These are phyloP conservation scores for Antedon mediterranea DNA, from an alignment of 53 echinoderm and acorn worm species.

Conservation along the genomic window DNA sequence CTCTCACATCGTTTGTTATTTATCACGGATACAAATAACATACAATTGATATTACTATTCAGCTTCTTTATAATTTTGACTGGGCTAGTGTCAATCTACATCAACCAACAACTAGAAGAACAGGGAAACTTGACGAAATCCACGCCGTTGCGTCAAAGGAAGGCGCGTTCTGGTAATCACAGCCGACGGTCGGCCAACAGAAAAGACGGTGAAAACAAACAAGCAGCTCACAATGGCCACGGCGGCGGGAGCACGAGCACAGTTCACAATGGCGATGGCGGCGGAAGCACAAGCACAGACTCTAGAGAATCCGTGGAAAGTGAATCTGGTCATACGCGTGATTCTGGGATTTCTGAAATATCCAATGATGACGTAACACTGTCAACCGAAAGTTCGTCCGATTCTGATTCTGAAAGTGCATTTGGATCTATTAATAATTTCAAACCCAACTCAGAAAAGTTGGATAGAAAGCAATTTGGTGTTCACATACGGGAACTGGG, in stretches of 20 bases:
- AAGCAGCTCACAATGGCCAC: background rate
- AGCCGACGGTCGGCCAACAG: background rate
- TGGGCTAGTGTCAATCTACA: slow-evolving; percentile 84
- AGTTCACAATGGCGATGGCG: background rate
- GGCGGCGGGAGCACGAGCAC: background rate
- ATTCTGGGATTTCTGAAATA: background rate
- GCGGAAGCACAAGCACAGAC: background rate
- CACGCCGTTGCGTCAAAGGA: background rate
- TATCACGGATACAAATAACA: background rate
- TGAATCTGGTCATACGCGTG: background rate
- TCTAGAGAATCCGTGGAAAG: background rate
- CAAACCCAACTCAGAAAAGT: slow-evolving; percentile 7
- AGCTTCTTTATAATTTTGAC: slow-evolving; percentile 92
- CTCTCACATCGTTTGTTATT: no score
- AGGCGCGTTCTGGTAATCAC: background rate
- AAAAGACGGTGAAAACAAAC: background rate
- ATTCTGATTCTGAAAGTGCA: background rate
- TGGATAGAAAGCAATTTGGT: slow-evolving; percentile 63
- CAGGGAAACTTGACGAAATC: slow-evolving; percentile 48
- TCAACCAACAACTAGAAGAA: slow-evolving; percentile 89
- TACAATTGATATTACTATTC: background rate
- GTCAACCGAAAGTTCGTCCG: background rate
- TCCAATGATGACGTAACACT: background rate
- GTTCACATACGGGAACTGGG: slow-evolving; percentile 87
- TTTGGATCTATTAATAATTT: background rate